Evolutionary conservation across 2,797 vertebrate species (phyloP).

Genomic region (Picus viridis): DNA sequence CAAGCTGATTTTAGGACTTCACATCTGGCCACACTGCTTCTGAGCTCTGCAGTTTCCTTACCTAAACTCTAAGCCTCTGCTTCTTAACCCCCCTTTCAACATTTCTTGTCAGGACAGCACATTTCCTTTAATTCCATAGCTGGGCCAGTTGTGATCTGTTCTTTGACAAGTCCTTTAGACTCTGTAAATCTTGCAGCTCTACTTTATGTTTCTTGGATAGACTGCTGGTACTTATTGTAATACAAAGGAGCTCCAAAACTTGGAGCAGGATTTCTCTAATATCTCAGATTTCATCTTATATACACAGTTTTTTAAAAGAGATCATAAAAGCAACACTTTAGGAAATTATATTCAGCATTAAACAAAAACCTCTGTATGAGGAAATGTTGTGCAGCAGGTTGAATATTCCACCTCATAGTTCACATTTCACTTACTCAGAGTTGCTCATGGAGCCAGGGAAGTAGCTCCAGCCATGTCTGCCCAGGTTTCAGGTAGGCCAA

Average conservation of each 20-base stretch:
- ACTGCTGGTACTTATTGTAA: neutral
- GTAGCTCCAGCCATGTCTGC: neutral
- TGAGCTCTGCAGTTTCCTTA: neutral
- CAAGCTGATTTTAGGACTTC: neutral
- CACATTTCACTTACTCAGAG: neutral
- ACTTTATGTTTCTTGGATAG: rapidly evolving
- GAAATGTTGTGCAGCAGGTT: neutral
- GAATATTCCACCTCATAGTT: conserved; percentile 10
- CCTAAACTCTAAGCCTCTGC: neutral
- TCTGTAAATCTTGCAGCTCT: neutral
- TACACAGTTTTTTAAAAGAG: neutral
- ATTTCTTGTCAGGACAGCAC: neutral
- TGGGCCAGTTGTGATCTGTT: neutral
- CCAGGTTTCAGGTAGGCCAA: neutral
- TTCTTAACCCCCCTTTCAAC: neutral
- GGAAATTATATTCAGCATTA: neutral
- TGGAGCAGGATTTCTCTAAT: neutral
- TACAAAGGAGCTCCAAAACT: neutral
- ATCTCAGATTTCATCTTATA: neutral
- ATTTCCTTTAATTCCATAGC: neutral
- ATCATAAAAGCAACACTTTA: neutral
- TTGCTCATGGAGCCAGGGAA: rapidly evolving
- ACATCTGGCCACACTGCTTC: neutral
- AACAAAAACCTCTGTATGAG: neutral
- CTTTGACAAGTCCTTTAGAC: neutral